Conservation (phyloP, 2,888 invertebrate genomes). For the Lasioglossum calceatum region DNA sequence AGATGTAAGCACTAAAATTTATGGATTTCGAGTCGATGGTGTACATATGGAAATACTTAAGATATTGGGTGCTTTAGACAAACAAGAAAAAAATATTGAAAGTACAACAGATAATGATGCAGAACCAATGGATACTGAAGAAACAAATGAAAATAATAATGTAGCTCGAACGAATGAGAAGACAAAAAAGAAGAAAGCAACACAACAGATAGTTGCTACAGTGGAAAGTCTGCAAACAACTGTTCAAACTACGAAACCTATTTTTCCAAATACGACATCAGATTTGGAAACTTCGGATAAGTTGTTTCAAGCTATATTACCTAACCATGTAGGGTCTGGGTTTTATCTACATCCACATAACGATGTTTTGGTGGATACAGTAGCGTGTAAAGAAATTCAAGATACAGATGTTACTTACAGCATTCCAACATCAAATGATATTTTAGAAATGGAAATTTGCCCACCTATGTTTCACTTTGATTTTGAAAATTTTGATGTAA, state of each 20-base stretch:
- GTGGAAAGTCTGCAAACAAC: slow-evolving; percentile 68
- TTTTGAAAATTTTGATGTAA: slow-evolving; percentile 87
- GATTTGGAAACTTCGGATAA: slow-evolving; percentile 77
- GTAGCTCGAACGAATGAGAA: slow-evolving; percentile 22
- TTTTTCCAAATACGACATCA: slow-evolving; percentile 64
- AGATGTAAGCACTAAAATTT: slow-evolving; percentile 95
- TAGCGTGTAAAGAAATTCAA: slow-evolving; percentile 14
- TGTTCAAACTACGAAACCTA: slow-evolving; percentile 63
- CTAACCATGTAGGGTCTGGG: slow-evolving; percentile 68
- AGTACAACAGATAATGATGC: slow-evolving; percentile 50
- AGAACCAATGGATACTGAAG: slow-evolving; percentile 46
- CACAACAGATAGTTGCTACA: slow-evolving; percentile 62
- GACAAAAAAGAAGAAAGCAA: slow-evolving; percentile 67
- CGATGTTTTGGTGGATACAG: slow-evolving; percentile 74
- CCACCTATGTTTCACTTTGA: slow-evolving; percentile 87
- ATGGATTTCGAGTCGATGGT: slow-evolving; percentile 94
- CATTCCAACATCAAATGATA: slow-evolving; percentile 74
- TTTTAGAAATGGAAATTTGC: slow-evolving; percentile 85
- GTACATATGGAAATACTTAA: slow-evolving; percentile 92
- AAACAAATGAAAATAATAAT: slow-evolving; percentile 68
- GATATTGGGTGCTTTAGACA: slow-evolving; percentile 89
- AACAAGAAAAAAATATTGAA: slow-evolving; percentile 67
- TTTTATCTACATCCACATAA: slow-evolving; percentile 70
- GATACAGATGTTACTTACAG: slow-evolving; percentile 23
- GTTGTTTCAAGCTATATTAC: slow-evolving; percentile 74